Percentiles rank a stretch among this genome's conserved stretches.
phyloP scores from a whole-genome alignment of 2,888 invertebrate species.

The Amiota mariae region DNA sequence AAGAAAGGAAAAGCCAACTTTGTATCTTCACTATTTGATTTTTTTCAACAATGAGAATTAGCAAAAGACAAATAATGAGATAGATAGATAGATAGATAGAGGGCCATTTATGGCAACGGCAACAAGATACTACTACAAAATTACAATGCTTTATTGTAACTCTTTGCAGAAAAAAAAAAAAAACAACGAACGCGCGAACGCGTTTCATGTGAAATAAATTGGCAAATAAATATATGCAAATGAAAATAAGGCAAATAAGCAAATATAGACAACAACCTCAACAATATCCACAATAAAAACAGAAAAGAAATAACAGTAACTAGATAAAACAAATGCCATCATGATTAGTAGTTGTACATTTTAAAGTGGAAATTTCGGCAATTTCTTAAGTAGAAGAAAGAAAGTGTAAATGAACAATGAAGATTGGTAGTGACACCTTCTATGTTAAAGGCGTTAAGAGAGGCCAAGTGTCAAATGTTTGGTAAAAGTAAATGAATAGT shows the following conservation, averaged over 20 bases:
- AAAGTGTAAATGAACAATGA: conserved; percentile 7
- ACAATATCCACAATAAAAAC: not conserved
- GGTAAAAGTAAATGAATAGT: conserved; percentile 2
- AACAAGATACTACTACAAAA: conserved; percentile 5
- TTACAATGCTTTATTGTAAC: too few relatives aligned
- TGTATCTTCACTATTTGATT: not conserved
- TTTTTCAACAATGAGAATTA: conserved; percentile 17
- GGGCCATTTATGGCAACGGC: not conserved
- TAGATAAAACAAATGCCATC: not conserved
- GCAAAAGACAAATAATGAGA: not conserved
- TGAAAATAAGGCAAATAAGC: too few relatives aligned
- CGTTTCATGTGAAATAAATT: conserved; percentile 6
- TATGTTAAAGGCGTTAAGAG: conserved; percentile 1
- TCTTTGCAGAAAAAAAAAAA: too few relatives aligned
- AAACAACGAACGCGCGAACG: not conserved
- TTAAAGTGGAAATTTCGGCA: conserved; percentile 12
- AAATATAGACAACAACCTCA: not conserved
- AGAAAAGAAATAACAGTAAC: not conserved
- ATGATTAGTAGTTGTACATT: conserved; percentile 5
- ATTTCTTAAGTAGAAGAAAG: not conserved
- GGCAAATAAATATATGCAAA: not conserved
- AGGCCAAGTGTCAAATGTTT: conserved; percentile 21
- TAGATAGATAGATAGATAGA: not conserved
- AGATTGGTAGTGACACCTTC: not conserved
- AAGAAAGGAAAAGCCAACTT: conserved; percentile 7